phyloP scores from a whole-genome alignment of 2,888 invertebrate genomes.

The Chrysodeixis includens region DNA sequence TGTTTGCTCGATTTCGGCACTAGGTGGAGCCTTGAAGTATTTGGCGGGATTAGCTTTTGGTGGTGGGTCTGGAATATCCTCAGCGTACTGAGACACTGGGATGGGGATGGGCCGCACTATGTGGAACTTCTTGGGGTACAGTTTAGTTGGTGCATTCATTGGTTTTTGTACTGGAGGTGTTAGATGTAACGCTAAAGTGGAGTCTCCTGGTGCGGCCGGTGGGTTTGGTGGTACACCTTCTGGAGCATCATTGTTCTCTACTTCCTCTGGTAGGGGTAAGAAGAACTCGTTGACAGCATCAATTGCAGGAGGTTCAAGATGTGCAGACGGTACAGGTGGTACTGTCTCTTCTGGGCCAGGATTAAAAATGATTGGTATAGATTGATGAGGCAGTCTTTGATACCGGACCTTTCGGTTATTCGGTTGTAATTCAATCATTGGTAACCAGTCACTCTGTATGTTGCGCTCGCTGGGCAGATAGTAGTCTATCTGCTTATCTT shows the following conservation, averaged over 20 bases:
- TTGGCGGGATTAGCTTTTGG: conserved; percentile 83
- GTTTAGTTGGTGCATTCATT: conserved; percentile 84
- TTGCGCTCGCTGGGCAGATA: conserved; percentile 70
- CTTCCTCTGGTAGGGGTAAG: conserved; percentile 78
- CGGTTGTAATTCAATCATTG: conserved; percentile 67
- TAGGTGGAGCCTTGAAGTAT: conserved; percentile 76
- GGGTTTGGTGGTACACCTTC: conserved; percentile 65
- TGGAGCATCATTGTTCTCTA: conserved; percentile 67
- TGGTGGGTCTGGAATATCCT: conserved; percentile 70
- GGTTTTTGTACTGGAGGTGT: conserved; percentile 72
- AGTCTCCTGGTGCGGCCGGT: conserved; percentile 69
- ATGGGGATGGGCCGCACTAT: conserved; percentile 83
- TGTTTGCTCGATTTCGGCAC: conserved; percentile 68
- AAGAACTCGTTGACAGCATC: conserved; percentile 76
- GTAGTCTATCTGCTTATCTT: conserved; percentile 68
- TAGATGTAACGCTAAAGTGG: conserved; percentile 71
- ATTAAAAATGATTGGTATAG: conserved; percentile 64
- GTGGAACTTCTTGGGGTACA: conserved; percentile 90
- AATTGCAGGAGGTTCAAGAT: conserved; percentile 76
- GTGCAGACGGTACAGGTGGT: conserved; percentile 69
- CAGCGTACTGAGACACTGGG: conserved; percentile 76
- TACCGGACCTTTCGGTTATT: conserved; percentile 48
- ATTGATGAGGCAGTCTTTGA: conserved; percentile 49
- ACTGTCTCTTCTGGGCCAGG: conserved; percentile 47
- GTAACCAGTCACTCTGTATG: conserved; percentile 82